A percentile compares a stretch with the other conserved stretches of the same genome.
Conservation (phyloP, 2,797 vertebrate species). For the Centropyge bicolor region DNA sequence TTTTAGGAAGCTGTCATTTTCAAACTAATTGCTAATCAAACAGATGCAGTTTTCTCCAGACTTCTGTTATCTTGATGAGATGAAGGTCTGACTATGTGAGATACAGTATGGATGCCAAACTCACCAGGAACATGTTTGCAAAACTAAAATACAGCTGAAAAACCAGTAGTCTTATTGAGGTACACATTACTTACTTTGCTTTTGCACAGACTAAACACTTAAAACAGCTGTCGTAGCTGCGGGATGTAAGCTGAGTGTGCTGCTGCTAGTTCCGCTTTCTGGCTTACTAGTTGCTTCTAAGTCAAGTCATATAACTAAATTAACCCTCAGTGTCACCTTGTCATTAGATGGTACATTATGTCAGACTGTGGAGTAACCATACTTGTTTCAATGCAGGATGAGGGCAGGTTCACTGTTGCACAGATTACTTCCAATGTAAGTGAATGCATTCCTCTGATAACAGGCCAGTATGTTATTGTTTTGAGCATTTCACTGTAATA, state of each 20-base stretch:
- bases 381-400: slow-evolving; percentile 74
- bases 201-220: background rate
- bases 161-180: background rate
- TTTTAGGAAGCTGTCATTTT: slow-evolving; percentile 1
- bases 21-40: background rate
- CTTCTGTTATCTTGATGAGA: slow-evolving; percentile 9
- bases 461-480: slow-evolving; percentile 31
- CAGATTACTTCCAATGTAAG: slow-evolving; percentile 74
- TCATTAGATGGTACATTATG: slow-evolving; percentile 29
- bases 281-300: slow-evolving; percentile 59
- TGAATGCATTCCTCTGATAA: slow-evolving; percentile 33
- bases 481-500: background rate
- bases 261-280: slow-evolving; percentile 43
- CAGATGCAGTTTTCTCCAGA: background rate
- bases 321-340: slow-evolving; percentile 40
- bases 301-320: slow-evolving; percentile 46
- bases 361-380: slow-evolving; percentile 61
- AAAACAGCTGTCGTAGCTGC: slow-evolving; percentile 21
- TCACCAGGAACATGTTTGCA: background rate
- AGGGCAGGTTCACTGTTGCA: slow-evolving; percentile 70
- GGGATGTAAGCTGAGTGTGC: slow-evolving; percentile 20
- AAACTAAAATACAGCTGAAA: slow-evolving; percentile 5
- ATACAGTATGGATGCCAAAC: background rate
- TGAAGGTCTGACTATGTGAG: slow-evolving; percentile 8
- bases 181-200: background rate